Evolutionary conservation across 2,888 invertebrate species (phyloP), one percentile per base, ranked within the genome.

Genomic region (Lasioglossum vierecki): DNA sequence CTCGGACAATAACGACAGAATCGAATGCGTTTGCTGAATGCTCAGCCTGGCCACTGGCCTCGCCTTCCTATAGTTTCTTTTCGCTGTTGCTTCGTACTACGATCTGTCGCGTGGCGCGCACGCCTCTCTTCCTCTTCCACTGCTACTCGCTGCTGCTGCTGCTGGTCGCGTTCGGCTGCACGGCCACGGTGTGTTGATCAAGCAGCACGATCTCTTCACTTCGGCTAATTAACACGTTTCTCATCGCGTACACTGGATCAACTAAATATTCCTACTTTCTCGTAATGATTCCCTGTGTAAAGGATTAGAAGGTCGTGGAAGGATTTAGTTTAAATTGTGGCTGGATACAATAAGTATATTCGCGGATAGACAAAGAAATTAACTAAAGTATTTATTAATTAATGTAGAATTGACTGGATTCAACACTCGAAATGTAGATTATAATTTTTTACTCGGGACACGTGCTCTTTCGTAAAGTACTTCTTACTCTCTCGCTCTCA

Each of bases 1-100:
- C 91, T 92, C 91, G 92, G 91, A 93, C 93, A 94, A 93, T 93
- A 93, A 94, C 92, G 91, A 92, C 88, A 89, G 91, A 91, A 91
- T 93, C 93, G 91, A 93, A 91, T 89, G 89, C 80, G 71, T 84
- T 91, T 86, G 87, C 82, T 60, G 82, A 83, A 83, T 18, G 71
- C 49, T 41, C 63, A 11, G 22, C 41, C 72, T 85, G 88, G 86
- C 82, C 88, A 88, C 81, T 87, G 86, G 85, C 83, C 88, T 84
- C 82, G 73, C n/a, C 73, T 76, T 68, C 46, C 74, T 82, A 72
- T 26, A 63, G 77, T 39, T 77, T 46, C 68, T 60, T 44, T 39
- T 75, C 75, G 53, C 71, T n/a, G 30, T 41, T 44, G 1, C 13
- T 26, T 30, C 49, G 73, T 30, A n/a, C 53, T 35, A 70, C 39